A percentile compares a stretch with the other conserved stretches of the same genome.
These are phyloP conservation scores for Drosophila sulfurigaster DNA, from an alignment of 1,140 invertebrate genomes.

Conservation along the genomic window DNA sequence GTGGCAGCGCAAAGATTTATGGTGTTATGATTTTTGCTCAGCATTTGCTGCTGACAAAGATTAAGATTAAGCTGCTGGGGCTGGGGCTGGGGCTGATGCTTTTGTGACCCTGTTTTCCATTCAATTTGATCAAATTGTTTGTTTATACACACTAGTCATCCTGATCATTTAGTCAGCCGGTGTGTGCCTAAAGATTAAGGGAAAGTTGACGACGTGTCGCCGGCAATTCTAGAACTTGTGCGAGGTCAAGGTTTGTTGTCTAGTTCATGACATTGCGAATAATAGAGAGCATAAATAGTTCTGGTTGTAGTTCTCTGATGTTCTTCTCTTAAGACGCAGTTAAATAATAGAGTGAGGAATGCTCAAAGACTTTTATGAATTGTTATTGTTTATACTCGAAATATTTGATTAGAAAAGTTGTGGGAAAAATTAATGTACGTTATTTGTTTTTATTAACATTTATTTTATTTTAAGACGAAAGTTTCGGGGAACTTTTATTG, in stretches of 20 bases:
- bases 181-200: constrained; percentile 18
- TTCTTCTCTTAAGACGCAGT: too few species aligned
- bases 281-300: neutral
- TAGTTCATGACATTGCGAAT: constrained; percentile 17
- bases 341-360: too few species aligned
- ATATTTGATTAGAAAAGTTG: too few species aligned
- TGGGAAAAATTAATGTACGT: too few species aligned
- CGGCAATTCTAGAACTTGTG: constrained; percentile 36
- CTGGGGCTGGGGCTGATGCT: constrained; percentile 22
- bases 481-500: too few species aligned
- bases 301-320: neutral
- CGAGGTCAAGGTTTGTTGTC: constrained; percentile 41
- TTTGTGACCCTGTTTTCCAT: constrained; percentile 62
- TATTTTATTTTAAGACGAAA: too few species aligned
- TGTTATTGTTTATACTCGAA: too few species aligned
- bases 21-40: constrained; percentile 67
- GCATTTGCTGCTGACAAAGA: constrained; percentile 59
- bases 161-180: neutral
- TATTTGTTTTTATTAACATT: too few species aligned
- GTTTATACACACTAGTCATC: constrained; percentile 24
- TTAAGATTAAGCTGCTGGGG: constrained; percentile 47
- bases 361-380: too few species aligned
- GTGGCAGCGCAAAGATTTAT: constrained; percentile 62
- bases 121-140: constrained; percentile 68
- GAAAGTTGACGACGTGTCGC: constrained; percentile 32